phyloP scores from a whole-genome alignment of 1,140 invertebrate genomes.

The Mylabris phalerata region DNA sequence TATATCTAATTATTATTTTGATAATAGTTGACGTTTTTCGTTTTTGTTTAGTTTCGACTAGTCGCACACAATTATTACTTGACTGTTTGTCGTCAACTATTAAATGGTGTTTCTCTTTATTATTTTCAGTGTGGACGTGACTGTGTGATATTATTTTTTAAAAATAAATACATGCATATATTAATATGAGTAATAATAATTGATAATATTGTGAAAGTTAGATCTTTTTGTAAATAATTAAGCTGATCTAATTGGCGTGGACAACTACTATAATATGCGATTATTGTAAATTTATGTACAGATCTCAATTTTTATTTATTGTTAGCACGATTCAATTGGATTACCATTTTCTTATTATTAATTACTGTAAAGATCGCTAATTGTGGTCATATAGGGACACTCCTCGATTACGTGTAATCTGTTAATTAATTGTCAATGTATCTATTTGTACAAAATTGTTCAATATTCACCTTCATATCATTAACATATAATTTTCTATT shows the following conservation, averaged over 20 bases:
- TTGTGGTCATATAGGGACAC: too few relatives aligned
- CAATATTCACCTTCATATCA: constrained; percentile 8
- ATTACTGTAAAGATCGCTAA: too few relatives aligned
- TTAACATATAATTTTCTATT: constrained; percentile 12
- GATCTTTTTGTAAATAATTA: neutral
- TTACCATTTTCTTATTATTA: too few relatives aligned
- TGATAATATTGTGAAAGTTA: neutral
- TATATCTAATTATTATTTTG: constrained; percentile 10
- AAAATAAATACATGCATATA: neutral
- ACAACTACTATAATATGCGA: neutral
- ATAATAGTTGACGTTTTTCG: neutral
- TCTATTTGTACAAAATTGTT: constrained; percentile 4
- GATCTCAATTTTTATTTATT: constrained; percentile 27
- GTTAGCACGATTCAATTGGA: constrained; percentile 4
- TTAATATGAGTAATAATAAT: neutral
- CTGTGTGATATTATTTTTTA: constrained; percentile 36
- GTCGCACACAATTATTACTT: constrained; percentile 26
- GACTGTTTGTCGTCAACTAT: constrained; percentile 10
- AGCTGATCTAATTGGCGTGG: neutral
- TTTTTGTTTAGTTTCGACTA: constrained; percentile 19
- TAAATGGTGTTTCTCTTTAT: constrained; percentile 12
- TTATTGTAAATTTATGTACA: constrained; percentile 26
- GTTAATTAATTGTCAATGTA: constrained; percentile 10
- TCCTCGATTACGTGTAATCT: neutral
- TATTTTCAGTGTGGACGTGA: constrained; percentile 27